Evolutionary conservation across 1,140 invertebrate genomes (phyloP), one percentile per base, ranked within the genome.

Genomic region (Batillaria attramentaria): DNA sequence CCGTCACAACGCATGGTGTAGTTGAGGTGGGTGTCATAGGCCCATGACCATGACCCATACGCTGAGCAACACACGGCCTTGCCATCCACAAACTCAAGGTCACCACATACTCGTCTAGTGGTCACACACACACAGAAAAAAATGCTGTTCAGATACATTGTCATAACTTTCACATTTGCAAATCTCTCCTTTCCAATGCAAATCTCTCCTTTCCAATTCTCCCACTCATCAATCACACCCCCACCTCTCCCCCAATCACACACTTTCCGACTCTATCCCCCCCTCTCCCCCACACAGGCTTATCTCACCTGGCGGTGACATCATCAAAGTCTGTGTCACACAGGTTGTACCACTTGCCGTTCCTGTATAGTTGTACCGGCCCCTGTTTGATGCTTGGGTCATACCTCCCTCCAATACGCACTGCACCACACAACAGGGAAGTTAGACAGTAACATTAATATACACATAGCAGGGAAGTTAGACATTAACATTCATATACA

Each of bases 281-380:
- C 57, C 24, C 57, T n/a, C 57, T n/a, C 57, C 24, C 57, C 24
- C 57, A 60, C 57, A 60, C 57, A 60, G 20, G 31, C 57, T n/a
- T 37, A 18, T 3, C 37, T 28, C 68, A 70, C 68, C 83, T 74
- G 13, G 87, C 87, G 20, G 84, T 79, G 68, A 78, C 57, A 68
- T 88, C 86, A 65, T 76, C 82, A 46, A 88, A 88, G 46, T 84
- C 84, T 3, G 79, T 75, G 66, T 85, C 82, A 83, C 87, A 88
- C 3, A 88, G 83, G 20, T 77, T 60, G 46, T 79, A 79, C 87
- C 87, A 88, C 0, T 43, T 80, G 18, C 76, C 72, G 62, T 83
- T 81, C 35, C 79, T 54, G 50, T 85, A 81, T 10, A 84, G 37
- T 41, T 85, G 54, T 13, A 88, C 83, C 8, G 80, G 79, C 31